Evolutionary conservation across 2,888 invertebrate species (phyloP).

Genomic region (Barypeithes pellucidus): DNA sequence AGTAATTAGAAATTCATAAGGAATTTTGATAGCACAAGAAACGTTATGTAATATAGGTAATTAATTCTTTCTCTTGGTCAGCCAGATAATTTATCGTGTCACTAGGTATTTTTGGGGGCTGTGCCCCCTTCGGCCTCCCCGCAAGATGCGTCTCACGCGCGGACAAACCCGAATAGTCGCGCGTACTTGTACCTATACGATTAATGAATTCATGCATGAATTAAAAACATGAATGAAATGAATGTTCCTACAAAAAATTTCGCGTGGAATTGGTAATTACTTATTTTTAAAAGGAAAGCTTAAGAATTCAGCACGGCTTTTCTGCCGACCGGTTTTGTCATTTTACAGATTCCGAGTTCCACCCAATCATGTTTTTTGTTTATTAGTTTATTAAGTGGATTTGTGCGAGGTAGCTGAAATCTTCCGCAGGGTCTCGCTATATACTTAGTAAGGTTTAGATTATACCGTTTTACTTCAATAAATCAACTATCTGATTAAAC

Average conservation of each 20-base stretch:
- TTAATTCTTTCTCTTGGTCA: neutral
- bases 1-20: too few species aligned
- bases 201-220: conserved; percentile 14
- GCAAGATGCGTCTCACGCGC: neutral
- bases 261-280: conserved; percentile 42
- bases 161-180: neutral
- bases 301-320: conserved; percentile 36
- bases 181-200: neutral
- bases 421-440: too few species aligned
- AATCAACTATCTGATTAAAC: too few species aligned
- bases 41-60: too few species aligned
- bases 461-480: too few species aligned
- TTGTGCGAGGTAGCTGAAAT: too few species aligned
- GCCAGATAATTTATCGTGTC: too few species aligned
- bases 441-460: too few species aligned
- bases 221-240: conserved; percentile 39
- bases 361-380: conserved; percentile 14
- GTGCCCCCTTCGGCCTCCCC: neutral
- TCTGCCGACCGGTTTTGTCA: conserved; percentile 16
- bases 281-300: conserved; percentile 31
- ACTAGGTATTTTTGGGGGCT: too few species aligned
- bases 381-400: neutral
- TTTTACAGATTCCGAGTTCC: conserved; percentile 11
- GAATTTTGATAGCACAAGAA: too few species aligned
- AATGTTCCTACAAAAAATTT: conserved; percentile 39